phyloP scores from a whole-genome alignment of 2,797 vertebrate genomes.

The Eutrigla gurnardus region DNA sequence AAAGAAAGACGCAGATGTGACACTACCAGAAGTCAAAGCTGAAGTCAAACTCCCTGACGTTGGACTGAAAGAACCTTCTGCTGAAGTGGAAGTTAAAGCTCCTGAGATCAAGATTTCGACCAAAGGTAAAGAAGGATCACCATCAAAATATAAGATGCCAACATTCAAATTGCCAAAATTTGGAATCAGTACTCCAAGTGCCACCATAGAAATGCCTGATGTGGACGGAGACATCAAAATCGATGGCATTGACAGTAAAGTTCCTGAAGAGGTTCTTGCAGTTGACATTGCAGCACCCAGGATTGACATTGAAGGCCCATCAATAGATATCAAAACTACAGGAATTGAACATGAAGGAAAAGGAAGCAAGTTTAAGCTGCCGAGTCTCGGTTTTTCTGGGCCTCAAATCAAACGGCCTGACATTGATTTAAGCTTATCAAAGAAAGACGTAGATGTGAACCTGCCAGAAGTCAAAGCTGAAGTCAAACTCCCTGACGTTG shows the following conservation, averaged over 20 bases:
- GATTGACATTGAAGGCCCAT: conserved; percentile 3
- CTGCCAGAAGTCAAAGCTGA: conserved; percentile 40
- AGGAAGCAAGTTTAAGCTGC: conserved; percentile 10
- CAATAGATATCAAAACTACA: conserved; percentile 50
- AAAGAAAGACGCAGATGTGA: neutral
- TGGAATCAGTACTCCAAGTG: conserved; percentile 22
- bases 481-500: conserved; percentile 27
- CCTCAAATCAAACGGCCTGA: conserved; percentile 11
- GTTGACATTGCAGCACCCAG: conserved; percentile 5
- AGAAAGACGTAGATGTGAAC: conserved; percentile 22
- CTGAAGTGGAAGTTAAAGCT: conserved; percentile 32
- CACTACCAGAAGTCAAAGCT: conserved; percentile 36
- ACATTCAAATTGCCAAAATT: conserved; percentile 28
- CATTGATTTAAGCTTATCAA: conserved; percentile 28
- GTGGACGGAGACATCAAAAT: conserved; percentile 2
- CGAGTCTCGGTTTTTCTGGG: rapidly evolving
- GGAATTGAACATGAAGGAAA: conserved; percentile 20
- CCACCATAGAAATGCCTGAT: conserved; percentile 41
- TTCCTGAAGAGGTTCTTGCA: conserved; percentile 17
- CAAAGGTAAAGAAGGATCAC: conserved; percentile 7
- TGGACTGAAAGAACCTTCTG: conserved; percentile 37
- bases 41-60: conserved; percentile 15
- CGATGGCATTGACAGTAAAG: conserved; percentile 1
- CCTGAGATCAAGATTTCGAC: conserved; percentile 14
- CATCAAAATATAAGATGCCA: conserved; percentile 42